phyloP scores from a whole-genome alignment of 2,113 vertebrate species.

The Grantiella picta region DNA sequence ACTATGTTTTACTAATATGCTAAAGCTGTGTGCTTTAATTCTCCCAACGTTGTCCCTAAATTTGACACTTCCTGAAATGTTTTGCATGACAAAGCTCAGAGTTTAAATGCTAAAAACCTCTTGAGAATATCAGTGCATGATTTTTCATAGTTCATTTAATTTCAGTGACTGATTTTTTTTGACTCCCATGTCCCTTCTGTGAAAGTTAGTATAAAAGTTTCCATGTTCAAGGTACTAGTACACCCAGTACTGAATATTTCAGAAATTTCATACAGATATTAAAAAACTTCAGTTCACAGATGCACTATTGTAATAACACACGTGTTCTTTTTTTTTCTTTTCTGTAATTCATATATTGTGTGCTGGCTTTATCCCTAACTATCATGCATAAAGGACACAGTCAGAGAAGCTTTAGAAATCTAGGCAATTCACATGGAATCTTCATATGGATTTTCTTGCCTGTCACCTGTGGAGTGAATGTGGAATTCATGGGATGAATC shows the following conservation, averaged over 20 bases:
- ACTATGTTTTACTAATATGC: neutral
- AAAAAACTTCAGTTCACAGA: neutral
- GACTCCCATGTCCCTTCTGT: neutral
- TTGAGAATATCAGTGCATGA: neutral
- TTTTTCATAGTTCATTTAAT: neutral
- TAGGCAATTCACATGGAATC: too few relatives aligned
- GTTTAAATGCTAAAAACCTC: neutral
- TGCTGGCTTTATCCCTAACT: neutral
- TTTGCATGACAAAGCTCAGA: neutral
- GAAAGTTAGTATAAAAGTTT: neutral
- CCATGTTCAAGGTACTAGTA: neutral
- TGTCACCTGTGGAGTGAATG: neutral
- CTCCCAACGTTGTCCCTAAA: neutral
- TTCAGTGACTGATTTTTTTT: neutral
- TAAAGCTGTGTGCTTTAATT: neutral
- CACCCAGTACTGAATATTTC: neutral
- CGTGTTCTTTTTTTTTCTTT: neutral
- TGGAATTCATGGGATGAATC: neutral
- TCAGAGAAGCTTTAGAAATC: neutral
- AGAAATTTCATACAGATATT: neutral
- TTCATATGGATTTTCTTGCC: neutral
- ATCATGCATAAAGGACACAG: neutral
- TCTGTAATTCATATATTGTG: neutral
- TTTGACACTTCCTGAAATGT: neutral
- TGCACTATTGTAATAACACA: neutral